Evolutionary conservation across 1,140 invertebrate species (phyloP), one percentile per base, ranked within the genome.

Genomic region (Tetragonula clypearis): DNA sequence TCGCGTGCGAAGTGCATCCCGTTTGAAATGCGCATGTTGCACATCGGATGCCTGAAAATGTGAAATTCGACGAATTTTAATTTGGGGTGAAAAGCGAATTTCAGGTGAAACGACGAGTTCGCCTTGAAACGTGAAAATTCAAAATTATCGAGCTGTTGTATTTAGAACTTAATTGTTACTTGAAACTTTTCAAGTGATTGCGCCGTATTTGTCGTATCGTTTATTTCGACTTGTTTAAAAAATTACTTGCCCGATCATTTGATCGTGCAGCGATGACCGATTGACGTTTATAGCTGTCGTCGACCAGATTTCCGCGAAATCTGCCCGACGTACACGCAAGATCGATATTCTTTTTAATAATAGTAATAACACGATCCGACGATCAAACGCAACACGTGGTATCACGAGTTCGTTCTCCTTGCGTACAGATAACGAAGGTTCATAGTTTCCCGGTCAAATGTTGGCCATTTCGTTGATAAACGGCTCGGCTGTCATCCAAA

Each of bases 381-480:
- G 41, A 66, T 88, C 81, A 78, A 84, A n/a, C n/a, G 78, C 68
- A 66, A n/a, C 87, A 86, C 74, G 76, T 72, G 84, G 74, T 81
- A 75, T 55, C 49, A 69, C 79, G 80, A 89, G 86, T 88, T 84
- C 82, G 68, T 86, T 86, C 79, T 90, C 65, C 74, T 88, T 82
- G 66, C 53, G 55, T 60, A 74, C 19, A 41, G 85, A 89, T 90
- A 86, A 89, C 72, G 80, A 83, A 88, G 53, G 69, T 90, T 21
- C 80, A 87, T 82, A 83, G 82, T 86, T 86, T 91, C 78, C 82
- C 58, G 86, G 60, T 90, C 87, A 85, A 85, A 78, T 79, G 75
- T 87, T 83, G 76, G 82, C 62, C 62, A 74, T 58, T 82, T 53
- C 62, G 55, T 72, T 65, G 83, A 84, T 87, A 77, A 78, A 79